A percentile compares a stretch with the other conserved stretches of the same genome.
phyloP scores from a whole-genome alignment of 2,797 vertebrate species.

The Dipus sagitta region DNA sequence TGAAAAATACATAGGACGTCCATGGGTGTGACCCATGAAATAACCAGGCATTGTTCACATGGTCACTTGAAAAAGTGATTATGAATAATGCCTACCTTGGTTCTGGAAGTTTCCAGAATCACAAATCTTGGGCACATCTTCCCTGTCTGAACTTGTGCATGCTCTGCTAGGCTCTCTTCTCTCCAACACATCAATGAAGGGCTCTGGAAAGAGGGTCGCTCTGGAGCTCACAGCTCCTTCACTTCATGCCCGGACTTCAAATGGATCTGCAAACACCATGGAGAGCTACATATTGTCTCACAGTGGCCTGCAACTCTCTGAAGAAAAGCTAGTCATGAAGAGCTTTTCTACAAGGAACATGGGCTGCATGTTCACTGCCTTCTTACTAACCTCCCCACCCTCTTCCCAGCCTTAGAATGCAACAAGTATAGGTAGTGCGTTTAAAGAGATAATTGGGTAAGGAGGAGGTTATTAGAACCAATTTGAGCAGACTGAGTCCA shows the following conservation, averaged over 20 bases:
- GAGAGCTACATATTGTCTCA: background rate
- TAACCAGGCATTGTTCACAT: background rate
- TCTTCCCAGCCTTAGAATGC: background rate
- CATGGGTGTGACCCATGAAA: background rate
- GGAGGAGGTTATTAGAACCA: background rate
- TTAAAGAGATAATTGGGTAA: background rate
- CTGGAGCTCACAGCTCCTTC: accelerated
- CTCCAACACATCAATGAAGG: background rate
- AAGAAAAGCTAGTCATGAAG: background rate
- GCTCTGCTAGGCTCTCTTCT: background rate
- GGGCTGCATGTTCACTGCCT: too few species aligned
- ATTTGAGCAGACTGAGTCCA: background rate
- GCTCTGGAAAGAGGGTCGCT: background rate
- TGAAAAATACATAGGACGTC: too few species aligned
- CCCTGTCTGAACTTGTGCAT: accelerated
- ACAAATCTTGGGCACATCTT: accelerated
- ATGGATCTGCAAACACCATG: background rate
- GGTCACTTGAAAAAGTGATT: background rate
- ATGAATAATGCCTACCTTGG: background rate
- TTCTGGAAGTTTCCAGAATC: background rate
- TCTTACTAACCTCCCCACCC: accelerated
- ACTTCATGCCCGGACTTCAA: background rate
- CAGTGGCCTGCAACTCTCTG: accelerated
- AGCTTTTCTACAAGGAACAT: background rate
- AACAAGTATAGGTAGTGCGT: background rate